A percentile compares a stretch with the other conserved stretches of the same genome.
These are phyloP conservation scores for Strix uralensis DNA, from an alignment of 2,113 vertebrate species.

Conservation along the genomic window DNA sequence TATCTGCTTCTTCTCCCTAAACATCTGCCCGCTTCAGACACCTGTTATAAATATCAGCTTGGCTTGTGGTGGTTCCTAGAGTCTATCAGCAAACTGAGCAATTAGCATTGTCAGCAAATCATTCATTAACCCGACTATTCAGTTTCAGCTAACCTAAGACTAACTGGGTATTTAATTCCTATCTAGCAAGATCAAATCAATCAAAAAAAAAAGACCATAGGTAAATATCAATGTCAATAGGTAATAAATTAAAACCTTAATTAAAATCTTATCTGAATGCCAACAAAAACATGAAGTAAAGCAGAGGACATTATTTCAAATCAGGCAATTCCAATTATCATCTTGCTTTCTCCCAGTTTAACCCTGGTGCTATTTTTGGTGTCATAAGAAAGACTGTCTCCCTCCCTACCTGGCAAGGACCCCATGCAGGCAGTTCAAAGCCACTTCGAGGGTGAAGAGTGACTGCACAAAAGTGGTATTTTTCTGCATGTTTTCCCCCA, in stretches of 20 bases:
- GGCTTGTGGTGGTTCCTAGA: not conserved
- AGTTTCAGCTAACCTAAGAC: not conserved
- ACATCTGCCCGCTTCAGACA: constrained; percentile 23
- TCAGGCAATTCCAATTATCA: not conserved
- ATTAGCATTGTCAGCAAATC: not conserved
- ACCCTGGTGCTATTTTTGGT: not conserved
- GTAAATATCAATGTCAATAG: constrained; percentile 6
- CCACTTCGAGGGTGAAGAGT: not conserved
- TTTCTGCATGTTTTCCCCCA: not conserved
- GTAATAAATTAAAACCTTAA: not conserved
- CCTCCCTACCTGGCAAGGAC: not conserved
- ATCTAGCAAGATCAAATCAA: not conserved
- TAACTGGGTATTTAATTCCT: constrained; percentile 6
- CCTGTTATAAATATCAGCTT: constrained; percentile 3
- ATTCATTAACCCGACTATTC: constrained; percentile 20
- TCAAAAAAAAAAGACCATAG: not conserved
- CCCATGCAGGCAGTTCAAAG: not conserved
- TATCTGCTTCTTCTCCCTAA: constrained; percentile 17
- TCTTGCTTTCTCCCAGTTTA: not conserved
- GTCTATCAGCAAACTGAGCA: not conserved
- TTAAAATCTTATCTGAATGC: constrained; percentile 6
- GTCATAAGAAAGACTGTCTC: not conserved
- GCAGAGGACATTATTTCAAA: not conserved
- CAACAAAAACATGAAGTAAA: not conserved
- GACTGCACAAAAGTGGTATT: not conserved